phyloP scores from a whole-genome alignment of 2,113 vertebrate genomes.

The Pagrus major region DNA sequence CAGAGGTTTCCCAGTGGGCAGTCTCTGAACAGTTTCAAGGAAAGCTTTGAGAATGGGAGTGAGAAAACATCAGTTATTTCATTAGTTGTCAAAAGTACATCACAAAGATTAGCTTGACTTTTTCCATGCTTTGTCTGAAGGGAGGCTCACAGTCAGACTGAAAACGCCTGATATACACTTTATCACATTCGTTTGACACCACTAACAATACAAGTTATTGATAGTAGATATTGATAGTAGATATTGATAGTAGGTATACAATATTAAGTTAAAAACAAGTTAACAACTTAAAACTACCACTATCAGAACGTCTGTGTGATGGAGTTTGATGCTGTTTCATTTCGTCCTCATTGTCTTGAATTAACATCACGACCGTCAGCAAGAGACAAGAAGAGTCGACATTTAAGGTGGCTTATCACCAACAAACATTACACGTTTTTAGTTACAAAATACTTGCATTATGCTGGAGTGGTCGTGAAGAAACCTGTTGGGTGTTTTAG shows the following conservation, averaged over 20 bases:
- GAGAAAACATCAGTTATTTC: too few species aligned
- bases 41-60: too few species aligned
- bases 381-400: not conserved
- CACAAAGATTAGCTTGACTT: too few species aligned
- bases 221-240: not conserved
- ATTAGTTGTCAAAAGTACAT: too few species aligned
- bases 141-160: too few species aligned
- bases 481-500: not conserved
- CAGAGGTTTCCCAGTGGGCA: too few species aligned
- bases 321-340: constrained; percentile 32
- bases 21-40: too few species aligned
- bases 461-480: not conserved
- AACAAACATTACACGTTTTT: not conserved
- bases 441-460: not conserved
- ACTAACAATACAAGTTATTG: not conserved
- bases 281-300: not conserved
- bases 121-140: too few species aligned
- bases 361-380: constrained; percentile 53
- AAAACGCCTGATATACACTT: too few species aligned
- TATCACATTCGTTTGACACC: too few species aligned
- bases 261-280: constrained; percentile 3
- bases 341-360: constrained; percentile 59
- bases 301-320: not conserved
- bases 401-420: not conserved
- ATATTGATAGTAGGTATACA: not conserved